Percentiles rank a stretch among this genome's conserved stretches.
phyloP scores from a whole-genome alignment of 2,888 invertebrate genomes.

The Ormyrus rosae region DNA sequence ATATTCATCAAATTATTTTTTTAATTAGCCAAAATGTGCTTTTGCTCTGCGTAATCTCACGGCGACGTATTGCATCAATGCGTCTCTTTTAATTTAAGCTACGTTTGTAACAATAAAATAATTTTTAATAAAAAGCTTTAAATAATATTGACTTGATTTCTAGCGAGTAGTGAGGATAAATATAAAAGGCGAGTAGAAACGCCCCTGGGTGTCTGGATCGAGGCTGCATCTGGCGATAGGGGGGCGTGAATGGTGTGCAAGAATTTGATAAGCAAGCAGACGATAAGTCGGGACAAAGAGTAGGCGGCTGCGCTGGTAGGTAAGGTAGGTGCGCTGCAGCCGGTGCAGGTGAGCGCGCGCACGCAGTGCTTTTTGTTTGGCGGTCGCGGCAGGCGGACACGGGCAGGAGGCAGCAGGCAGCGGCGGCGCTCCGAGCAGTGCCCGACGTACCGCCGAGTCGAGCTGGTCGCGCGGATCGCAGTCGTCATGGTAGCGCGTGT shows the following conservation, averaged over 20 bases:
- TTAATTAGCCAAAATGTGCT: constrained; percentile 14
- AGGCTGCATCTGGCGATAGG: no score
- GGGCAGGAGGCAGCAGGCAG: background rate
- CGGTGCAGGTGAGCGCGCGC: background rate
- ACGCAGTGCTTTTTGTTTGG: background rate
- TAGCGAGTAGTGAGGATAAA: background rate
- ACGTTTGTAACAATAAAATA: constrained; percentile 30
- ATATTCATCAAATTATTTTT: constrained; percentile 32
- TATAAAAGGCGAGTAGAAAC: background rate
- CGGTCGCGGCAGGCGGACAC: background rate
- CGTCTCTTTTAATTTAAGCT: constrained; percentile 56
- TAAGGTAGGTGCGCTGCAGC: background rate
- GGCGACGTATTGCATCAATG: constrained; percentile 63
- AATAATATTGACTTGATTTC: background rate
- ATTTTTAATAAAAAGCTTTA: constrained; percentile 32
- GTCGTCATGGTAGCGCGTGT: constrained; percentile 43
- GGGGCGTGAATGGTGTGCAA: no score
- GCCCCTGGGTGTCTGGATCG: background rate
- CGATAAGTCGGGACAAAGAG: no score
- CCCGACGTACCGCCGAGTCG: no score
- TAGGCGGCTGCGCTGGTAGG: no score
- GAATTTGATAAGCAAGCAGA: no score
- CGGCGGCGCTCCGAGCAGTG: no score
- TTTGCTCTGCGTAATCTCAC: constrained; percentile 4
- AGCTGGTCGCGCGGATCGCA: no score